These are phyloP conservation scores for Epiblema foenella DNA, from an alignment of 2,888 invertebrate genomes.

Conservation along the genomic window DNA sequence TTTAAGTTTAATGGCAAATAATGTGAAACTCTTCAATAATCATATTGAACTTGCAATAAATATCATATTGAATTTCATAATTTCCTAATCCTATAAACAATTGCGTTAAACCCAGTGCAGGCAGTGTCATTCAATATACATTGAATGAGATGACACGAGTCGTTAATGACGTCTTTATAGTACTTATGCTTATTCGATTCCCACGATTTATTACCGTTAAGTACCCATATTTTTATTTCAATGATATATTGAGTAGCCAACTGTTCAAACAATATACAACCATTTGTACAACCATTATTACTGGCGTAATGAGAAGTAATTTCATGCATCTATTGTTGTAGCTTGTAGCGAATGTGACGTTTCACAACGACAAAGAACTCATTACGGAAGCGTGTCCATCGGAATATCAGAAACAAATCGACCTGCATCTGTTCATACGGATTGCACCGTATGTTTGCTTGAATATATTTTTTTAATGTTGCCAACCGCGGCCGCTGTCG, in stretches of 20 bases:
- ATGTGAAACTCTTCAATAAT: too few relatives aligned
- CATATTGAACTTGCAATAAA: too few relatives aligned
- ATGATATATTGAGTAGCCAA: slow-evolving; percentile 23
- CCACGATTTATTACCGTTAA: slow-evolving; percentile 3
- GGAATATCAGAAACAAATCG: slow-evolving; percentile 22
- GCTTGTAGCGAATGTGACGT: slow-evolving; percentile 14
- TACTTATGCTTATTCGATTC: slow-evolving; percentile 2
- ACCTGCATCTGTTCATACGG: slow-evolving; percentile 28
- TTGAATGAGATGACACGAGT: neutral
- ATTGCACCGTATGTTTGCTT: slow-evolving; percentile 25
- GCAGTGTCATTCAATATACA: neutral
- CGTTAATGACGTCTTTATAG: neutral
- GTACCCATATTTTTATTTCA: neutral
- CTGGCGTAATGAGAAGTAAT: slow-evolving; percentile 38
- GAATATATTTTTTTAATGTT: slow-evolving; percentile 25
- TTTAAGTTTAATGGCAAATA: too few relatives aligned
- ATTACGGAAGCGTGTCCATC: neutral
- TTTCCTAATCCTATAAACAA: neutral
- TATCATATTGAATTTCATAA: too few relatives aligned
- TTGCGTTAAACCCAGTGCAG: neutral
- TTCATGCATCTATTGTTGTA: slow-evolving; percentile 35
- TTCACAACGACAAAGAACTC: slow-evolving; percentile 29
- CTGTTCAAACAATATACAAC: slow-evolving; percentile 28
- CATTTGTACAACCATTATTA: slow-evolving; percentile 22
- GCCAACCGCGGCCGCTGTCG: slow-evolving; percentile 8